These are phyloP conservation scores for Neosilurus hyrtlii DNA, from an alignment of 2,797 vertebrate genomes.

Conservation along the genomic window DNA sequence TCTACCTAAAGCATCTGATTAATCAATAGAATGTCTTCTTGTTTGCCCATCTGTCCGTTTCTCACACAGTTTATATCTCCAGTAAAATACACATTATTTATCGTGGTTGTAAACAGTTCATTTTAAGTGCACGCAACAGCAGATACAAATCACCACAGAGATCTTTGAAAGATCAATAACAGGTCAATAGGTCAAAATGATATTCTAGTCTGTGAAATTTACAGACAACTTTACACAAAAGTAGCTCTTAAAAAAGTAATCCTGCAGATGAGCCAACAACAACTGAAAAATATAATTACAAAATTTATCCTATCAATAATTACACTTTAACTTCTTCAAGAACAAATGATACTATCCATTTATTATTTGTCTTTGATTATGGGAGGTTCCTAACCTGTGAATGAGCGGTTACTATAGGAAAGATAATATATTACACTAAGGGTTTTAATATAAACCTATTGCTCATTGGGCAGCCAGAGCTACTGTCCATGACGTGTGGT, in stretches of 20 bases:
- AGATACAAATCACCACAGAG: background rate
- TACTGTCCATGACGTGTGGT: background rate
- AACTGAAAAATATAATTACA: background rate
- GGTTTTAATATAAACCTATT: background rate
- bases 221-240: background rate
- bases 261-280: background rate
- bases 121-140: background rate
- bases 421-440: background rate
- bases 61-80: background rate
- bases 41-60: background rate
- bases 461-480: background rate
- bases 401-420: background rate
- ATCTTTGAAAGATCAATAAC: background rate
- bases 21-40: slow-evolving; percentile 14
- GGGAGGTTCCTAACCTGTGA: background rate
- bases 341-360: no score
- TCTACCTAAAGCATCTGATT: background rate
- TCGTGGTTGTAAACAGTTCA: background rate
- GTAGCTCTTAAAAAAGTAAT: background rate
- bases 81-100: slow-evolving; percentile 7
- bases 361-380: background rate
- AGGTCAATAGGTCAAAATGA: background rate
- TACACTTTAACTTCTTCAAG: no score
- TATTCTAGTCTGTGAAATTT: background rate
- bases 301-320: background rate